These are phyloP conservation scores for Eilema caniola DNA, from an alignment of 2,888 invertebrate species.

Conservation along the genomic window DNA sequence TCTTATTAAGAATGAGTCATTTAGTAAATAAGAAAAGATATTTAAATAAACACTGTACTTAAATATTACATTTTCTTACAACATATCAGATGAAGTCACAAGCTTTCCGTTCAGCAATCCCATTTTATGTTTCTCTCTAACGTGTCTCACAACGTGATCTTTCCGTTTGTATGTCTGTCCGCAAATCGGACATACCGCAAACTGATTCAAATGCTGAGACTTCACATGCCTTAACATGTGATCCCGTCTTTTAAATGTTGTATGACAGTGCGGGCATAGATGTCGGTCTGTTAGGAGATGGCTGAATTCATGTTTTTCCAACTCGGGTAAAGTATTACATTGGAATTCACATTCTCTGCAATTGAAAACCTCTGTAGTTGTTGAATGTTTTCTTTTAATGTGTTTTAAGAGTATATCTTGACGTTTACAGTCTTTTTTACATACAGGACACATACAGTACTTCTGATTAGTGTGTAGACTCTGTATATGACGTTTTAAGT, in stretches of 20 bases:
- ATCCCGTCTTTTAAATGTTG: constrained; percentile 66
- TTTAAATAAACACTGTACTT: neutral
- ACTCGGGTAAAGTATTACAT: constrained; percentile 45
- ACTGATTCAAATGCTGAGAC: constrained; percentile 63
- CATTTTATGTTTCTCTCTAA: constrained; percentile 70
- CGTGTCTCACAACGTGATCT: constrained; percentile 68
- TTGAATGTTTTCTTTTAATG: constrained; percentile 58
- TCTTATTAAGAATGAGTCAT: neutral
- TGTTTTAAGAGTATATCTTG: constrained; percentile 62
- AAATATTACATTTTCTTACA: constrained; percentile 7
- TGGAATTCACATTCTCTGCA: constrained; percentile 61
- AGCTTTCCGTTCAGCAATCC: constrained; percentile 60
- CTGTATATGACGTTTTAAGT: constrained; percentile 64
- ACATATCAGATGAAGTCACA: constrained; percentile 52
- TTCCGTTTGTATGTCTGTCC: constrained; percentile 64
- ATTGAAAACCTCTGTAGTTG: constrained; percentile 43
- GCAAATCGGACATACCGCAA: constrained; percentile 63
- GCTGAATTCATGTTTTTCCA: constrained; percentile 58
- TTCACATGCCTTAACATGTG: constrained; percentile 71
- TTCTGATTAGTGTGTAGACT: constrained; percentile 58
- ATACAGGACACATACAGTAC: constrained; percentile 60
- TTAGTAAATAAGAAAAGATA: neutral
- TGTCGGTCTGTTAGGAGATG: constrained; percentile 59
- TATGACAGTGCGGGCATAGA: constrained; percentile 60
- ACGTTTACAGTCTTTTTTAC: constrained; percentile 57